These are phyloP conservation scores for Aporophyla nigra DNA, from an alignment of 2,888 invertebrate species.

Conservation along the genomic window DNA sequence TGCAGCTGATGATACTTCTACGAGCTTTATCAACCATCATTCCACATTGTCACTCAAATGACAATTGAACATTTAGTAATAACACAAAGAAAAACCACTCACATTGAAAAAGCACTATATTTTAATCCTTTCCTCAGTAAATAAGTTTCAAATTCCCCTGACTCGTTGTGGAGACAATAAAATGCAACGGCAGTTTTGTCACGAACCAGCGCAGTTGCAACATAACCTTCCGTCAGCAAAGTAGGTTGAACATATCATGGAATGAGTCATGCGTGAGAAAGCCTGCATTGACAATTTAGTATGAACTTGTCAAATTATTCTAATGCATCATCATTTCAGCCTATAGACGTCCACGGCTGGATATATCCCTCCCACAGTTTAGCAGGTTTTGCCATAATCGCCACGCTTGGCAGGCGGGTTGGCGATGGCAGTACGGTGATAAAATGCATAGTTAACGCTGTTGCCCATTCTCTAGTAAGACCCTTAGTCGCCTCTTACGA, in stretches of 20 bases:
- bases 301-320: neutral
- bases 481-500: too few species aligned
- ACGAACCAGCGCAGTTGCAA: slow-evolving; percentile 44
- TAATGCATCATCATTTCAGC: too few species aligned
- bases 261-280: slow-evolving; percentile 53
- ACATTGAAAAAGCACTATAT: neutral
- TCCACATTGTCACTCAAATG: slow-evolving; percentile 12
- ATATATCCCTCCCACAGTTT: too few species aligned
- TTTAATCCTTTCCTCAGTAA: accelerated
- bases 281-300: neutral
- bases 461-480: too few species aligned
- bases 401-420: too few species aligned
- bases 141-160: slow-evolving; percentile 14
- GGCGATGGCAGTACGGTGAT: too few species aligned
- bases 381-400: too few species aligned
- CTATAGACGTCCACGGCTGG: too few species aligned
- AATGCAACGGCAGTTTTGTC: slow-evolving; percentile 39
- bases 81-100: slow-evolving; percentile 15
- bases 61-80: slow-evolving; percentile 9
- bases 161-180: slow-evolving; percentile 27
- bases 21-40: slow-evolving; percentile 1
- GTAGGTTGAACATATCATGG: slow-evolving; percentile 44
- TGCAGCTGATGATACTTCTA: neutral
- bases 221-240: slow-evolving; percentile 34
- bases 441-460: too few species aligned